These are phyloP conservation scores for Tenthredo livida DNA, from an alignment of 2,888 invertebrate genomes.

Conservation along the genomic window DNA sequence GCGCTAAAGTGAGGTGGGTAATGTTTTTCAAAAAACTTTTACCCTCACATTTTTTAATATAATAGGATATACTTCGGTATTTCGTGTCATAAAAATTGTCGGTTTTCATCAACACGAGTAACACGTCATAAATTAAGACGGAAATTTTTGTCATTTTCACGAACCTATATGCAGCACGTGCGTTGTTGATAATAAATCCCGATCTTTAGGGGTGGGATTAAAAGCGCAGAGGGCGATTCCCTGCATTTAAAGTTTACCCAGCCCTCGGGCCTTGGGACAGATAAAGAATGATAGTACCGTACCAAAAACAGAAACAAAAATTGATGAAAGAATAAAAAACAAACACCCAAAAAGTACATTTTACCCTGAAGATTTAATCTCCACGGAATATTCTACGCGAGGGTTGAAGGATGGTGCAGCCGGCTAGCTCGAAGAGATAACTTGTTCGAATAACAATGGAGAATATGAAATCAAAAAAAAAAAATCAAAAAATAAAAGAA, in stretches of 20 bases:
- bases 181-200: not conserved
- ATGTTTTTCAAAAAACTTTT: not conserved
- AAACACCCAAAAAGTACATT: not conserved
- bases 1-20: not conserved
- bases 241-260: not conserved
- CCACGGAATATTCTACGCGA: not conserved
- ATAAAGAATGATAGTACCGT: not conserved
- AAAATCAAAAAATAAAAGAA: not conserved
- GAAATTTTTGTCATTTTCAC: not conserved
- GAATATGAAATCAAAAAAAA: conserved; percentile 18
- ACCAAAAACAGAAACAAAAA: not conserved
- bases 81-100: not conserved
- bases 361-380: conserved; percentile 1
- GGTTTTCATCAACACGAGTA: not conserved
- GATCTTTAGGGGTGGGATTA: not conserved
- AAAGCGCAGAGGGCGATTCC: not conserved
- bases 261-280: not conserved
- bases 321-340: not conserved
- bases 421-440: not conserved
- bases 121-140: not conserved
- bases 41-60: not conserved
- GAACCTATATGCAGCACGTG: too few species aligned
- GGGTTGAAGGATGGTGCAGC: not conserved
- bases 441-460: conserved; percentile 44
- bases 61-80: not conserved